phyloP scores from a whole-genome alignment of 2,797 vertebrate genomes.

The Adelosebastes latens region DNA sequence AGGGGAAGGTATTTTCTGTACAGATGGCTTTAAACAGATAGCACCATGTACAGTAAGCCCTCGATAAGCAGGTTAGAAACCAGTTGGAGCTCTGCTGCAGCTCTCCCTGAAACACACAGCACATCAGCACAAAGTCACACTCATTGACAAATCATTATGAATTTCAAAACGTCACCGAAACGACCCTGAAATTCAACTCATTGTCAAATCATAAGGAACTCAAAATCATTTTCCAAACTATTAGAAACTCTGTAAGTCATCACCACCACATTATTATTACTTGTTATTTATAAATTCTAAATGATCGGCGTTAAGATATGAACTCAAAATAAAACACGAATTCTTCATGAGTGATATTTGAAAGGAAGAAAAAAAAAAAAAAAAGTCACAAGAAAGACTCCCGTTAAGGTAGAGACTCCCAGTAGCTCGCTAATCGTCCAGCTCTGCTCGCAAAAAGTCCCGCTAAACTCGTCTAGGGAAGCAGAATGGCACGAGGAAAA shows the following conservation, averaged over 20 bases:
- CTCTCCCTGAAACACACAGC: slow-evolving; percentile 78
- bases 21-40: slow-evolving; percentile 82
- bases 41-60: slow-evolving; percentile 81
- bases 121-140: slow-evolving; percentile 74
- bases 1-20: slow-evolving; percentile 61
- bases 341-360: slow-evolving; percentile 48
- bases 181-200: slow-evolving; percentile 66
- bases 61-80: slow-evolving; percentile 73
- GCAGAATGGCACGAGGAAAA: slow-evolving; percentile 28
- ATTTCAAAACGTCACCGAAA: slow-evolving; percentile 44
- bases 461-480: slow-evolving; percentile 22
- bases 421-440: slow-evolving; percentile 10
- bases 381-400: slow-evolving; percentile 45
- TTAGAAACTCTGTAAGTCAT: slow-evolving; percentile 66
- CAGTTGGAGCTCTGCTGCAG: slow-evolving; percentile 71
- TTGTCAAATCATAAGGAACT: slow-evolving; percentile 75
- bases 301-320: slow-evolving; percentile 61
- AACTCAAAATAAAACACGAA: slow-evolving; percentile 69
- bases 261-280: slow-evolving; percentile 73
- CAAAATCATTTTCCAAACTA: slow-evolving; percentile 67
- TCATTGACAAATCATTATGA: slow-evolving; percentile 78
- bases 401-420: slow-evolving; percentile 10
- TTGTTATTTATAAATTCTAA: slow-evolving; percentile 72
- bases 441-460: slow-evolving; percentile 15
- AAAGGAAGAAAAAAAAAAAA: neutral